Base-by-base conservation (phyloP, 1,140 invertebrate species). In the Hyposmocoma kahamanoa region DNA sequence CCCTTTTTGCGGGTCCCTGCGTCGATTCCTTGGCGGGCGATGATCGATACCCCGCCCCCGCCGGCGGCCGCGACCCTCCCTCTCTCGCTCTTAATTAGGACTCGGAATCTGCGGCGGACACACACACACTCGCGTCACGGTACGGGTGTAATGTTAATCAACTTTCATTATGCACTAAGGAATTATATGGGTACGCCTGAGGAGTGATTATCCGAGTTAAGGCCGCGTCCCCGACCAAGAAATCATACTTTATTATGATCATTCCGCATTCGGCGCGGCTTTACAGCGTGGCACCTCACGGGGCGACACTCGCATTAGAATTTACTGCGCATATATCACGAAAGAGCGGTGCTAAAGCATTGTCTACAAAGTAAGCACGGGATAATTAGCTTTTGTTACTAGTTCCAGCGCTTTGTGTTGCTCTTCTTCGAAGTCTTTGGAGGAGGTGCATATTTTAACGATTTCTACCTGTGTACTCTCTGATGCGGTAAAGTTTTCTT, bases 131-230 rank as follows among this genome's bases (percentile, higher is more conserved):
- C 69, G 63, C 59, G 53, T n/a, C n/a, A n/a, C n/a, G n/a, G n/a
- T 41, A 36, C 50, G 55, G 59, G 67, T 69, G 69, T 80, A 76
- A 82, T 79, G 81, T 82, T 84, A 84, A 83, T 84, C 81, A 84
- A 84, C 77, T 84, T 84, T 84, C 81, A 84, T 84, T 84, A 84
- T 84, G 78, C 79, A 84, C 81, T 83, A 84, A 84, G 81, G 81
- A 84, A 80, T 84, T 84, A 84, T 75, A 81, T 78, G 79, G 78
- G 77, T 73, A 81, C 77, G 81, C 76, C 81, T 72, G 68, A 84
- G 81, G 81, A 84, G 79, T 79, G 81, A 84, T 84, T 84, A 84
- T 72, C 64, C 71, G 68, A 74, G 80, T 70, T 73, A 74, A 67
- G 76, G 73, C 67, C 61, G 67, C 71, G 74, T 78, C 72, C 76